Evolutionary conservation across 1,140 invertebrate genomes (phyloP), one percentile per base, ranked within the genome.

Genomic region (Trypoxylus dichotomus): DNA sequence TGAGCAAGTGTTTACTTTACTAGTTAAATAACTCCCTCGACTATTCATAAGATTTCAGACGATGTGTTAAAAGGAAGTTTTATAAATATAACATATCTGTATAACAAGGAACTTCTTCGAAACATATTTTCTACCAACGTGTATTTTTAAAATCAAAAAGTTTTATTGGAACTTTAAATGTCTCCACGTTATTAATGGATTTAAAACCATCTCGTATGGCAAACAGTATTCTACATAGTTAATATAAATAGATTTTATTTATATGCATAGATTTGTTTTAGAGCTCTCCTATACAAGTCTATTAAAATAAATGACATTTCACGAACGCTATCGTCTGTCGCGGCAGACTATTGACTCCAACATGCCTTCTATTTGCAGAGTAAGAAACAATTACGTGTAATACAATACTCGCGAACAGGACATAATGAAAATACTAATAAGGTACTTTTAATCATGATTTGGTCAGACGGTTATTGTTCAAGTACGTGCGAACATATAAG

Each of bases 211-310:
- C 47, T 37, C 47, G 15, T 6, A 54, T 54, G 47, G 47, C 6
- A 54, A 54, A n/a, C 13, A 54, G 15, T 15, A 54, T 54, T 13
- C 19, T 54, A n/a, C 15, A n/a, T n/a, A n/a, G 15, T 15, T n/a
- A 54, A 54, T 54, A 54, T 54, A 54, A 54, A 54, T 54, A 54
- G 47, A 54, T 54, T 19, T 54, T 54, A 54, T 54, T 54, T 54
- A 54, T 54, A 54, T n/a, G 47, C 47, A 54, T 15, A n/a, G 19
- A 19, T 6, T n/a, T 19, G 13, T 54, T n/a, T 54, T 54, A n/a
- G 43, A 54, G 47, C 15, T 54, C 47, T 19, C 47, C 47, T 54
- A n/a, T 54, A n/a, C n/a, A 54, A 54, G 2, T n/a, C 47, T 19
- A 54, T 54, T 54, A n/a, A 54, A 54, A 54, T 54, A 54, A 54